Conservation (phyloP, 1,140 invertebrate genomes). For the Eurosta solidaginis region DNA sequence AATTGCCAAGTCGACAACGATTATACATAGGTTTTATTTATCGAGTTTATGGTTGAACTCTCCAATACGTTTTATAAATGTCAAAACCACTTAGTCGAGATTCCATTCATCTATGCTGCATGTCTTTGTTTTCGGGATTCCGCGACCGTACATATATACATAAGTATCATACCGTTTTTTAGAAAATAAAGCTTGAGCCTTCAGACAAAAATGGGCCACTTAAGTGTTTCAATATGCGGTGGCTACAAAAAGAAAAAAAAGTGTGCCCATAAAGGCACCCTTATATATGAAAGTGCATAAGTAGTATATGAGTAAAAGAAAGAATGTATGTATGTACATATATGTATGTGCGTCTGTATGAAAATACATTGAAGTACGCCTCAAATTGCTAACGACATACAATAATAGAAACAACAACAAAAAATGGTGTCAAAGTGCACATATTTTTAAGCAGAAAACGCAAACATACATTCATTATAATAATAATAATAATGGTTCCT, state of each 20-base stretch:
- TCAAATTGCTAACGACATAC: conserved; percentile 8
- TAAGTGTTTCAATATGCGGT: neutral
- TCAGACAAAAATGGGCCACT: neutral
- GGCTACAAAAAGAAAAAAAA: neutral
- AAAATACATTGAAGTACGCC: neutral
- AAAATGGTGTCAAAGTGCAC: neutral
- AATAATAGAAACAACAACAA: neutral
- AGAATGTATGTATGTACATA: neutral
- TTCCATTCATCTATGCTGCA: no score
- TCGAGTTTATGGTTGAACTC: no score
- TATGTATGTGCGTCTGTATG: neutral
- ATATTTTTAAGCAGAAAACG: neutral
- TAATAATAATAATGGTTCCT: conserved; percentile 9
- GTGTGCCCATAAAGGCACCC: neutral
- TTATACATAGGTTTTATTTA: no score
- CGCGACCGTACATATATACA: no score
- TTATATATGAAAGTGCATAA: no score
- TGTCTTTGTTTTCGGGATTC: no score
- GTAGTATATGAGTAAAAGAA: no score
- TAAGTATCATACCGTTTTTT: no score
- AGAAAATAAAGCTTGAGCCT: no score
- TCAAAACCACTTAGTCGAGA: no score
- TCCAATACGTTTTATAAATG: no score
- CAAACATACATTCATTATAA: neutral
- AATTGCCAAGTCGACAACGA: no score